A percentile compares a stretch with the other conserved stretches of the same genome.
phyloP scores from a whole-genome alignment of 2,888 invertebrate genomes.

The Nasonovia ribisnigri region DNA sequence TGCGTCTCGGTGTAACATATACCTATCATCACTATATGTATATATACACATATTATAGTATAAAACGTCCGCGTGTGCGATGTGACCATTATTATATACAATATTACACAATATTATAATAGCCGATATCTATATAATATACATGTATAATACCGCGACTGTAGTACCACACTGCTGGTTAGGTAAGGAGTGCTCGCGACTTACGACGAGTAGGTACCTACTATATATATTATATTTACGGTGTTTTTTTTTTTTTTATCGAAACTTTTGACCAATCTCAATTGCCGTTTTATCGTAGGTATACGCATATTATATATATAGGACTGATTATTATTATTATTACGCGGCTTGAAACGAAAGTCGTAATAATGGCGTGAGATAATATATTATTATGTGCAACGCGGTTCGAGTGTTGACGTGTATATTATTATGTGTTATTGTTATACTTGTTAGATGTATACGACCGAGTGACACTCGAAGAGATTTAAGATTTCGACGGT shows the following conservation, averaged over 20 bases:
- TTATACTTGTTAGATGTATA: neutral
- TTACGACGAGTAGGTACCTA: neutral
- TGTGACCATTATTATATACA: too few relatives aligned
- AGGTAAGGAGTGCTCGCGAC: neutral
- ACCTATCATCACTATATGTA: too few relatives aligned
- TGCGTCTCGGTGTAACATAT: too few relatives aligned
- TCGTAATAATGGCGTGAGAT: neutral
- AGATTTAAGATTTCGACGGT: neutral
- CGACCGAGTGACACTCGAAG: neutral
- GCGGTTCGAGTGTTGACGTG: neutral
- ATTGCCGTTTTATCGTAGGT: neutral
- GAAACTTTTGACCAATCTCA: neutral
- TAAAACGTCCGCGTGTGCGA: too few relatives aligned
- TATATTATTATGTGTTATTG: neutral
- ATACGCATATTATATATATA: too few relatives aligned
- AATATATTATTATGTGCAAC: neutral
- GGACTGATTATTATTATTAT: neutral
- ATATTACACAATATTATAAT: too few relatives aligned
- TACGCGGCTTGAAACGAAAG: neutral
- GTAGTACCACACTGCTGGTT: neutral
- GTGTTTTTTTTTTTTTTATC: neutral
- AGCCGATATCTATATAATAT: too few relatives aligned
- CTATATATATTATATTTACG: neutral
- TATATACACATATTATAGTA: too few relatives aligned
- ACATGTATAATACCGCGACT: neutral